These are phyloP conservation scores for Amphiduros pacificus DNA, from an alignment of 2,888 invertebrate genomes.

Conservation along the genomic window DNA sequence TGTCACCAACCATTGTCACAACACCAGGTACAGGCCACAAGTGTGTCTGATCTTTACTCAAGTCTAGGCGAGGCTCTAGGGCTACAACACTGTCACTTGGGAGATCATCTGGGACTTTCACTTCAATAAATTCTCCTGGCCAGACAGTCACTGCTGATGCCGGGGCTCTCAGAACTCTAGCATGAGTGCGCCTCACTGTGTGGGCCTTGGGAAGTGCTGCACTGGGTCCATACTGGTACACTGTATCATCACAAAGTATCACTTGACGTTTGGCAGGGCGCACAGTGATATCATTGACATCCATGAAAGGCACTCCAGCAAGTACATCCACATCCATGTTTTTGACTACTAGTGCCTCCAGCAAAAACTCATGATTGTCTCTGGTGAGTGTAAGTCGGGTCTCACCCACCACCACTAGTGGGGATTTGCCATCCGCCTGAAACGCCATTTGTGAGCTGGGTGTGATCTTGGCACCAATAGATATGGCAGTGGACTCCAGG, in stretches of 20 bases:
- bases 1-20: no score
- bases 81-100: not conserved
- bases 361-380: not conserved
- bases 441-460: slow-evolving; percentile 22
- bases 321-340: slow-evolving; percentile 27
- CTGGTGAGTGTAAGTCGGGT: not conserved
- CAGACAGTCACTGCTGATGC: not conserved
- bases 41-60: no score
- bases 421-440: slow-evolving; percentile 28
- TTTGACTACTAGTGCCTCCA: slow-evolving; percentile 21
- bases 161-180: not conserved
- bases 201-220: no score
- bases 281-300: slow-evolving; percentile 29
- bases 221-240: no score
- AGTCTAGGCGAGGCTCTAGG: not conserved
- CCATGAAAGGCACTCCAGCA: slow-evolving; percentile 33
- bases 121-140: not conserved
- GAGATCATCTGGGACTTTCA: not conserved
- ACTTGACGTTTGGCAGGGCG: slow-evolving; percentile 27
- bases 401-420: not conserved
- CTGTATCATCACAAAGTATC: not conserved
- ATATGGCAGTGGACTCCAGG: slow-evolving; percentile 18
- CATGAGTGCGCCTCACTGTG: not conserved
- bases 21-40: no score
- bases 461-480: slow-evolving; percentile 23